A percentile compares a stretch with the other conserved stretches of the same genome.
Evolutionary conservation across 2,113 vertebrate species (phyloP).

Genomic region (Amblyopsis rosae): DNA sequence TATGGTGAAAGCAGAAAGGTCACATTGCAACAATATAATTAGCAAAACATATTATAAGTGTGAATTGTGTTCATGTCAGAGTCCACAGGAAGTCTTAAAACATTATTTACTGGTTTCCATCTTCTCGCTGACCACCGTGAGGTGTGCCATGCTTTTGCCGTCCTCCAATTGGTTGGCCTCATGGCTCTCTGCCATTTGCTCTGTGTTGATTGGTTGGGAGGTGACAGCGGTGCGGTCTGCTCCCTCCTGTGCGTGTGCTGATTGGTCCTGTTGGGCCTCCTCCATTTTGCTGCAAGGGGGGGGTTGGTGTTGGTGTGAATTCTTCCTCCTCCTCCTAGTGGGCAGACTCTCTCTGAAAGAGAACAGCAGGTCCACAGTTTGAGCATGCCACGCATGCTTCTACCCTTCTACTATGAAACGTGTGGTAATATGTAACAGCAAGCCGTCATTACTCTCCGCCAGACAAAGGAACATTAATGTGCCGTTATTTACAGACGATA

Average conservation of each 20-base stretch:
- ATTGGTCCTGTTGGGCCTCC: slow-evolving; percentile 50
- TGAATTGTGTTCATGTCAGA: neutral
- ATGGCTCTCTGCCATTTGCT: slow-evolving; percentile 15
- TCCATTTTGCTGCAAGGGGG: slow-evolving; percentile 38
- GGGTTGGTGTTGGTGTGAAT: slow-evolving; percentile 50
- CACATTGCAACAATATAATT: too few relatives aligned
- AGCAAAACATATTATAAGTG: neutral
- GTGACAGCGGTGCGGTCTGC: slow-evolving; percentile 26
- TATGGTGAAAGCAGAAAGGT: too few relatives aligned
- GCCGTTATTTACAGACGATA: too few relatives aligned
- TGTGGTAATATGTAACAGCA: too few relatives aligned
- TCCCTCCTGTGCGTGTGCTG: slow-evolving; percentile 34
- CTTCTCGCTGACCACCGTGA: slow-evolving; percentile 59
- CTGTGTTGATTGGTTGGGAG: slow-evolving; percentile 41
- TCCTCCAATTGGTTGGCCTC: slow-evolving; percentile 22
- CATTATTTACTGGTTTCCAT: slow-evolving; percentile 62
- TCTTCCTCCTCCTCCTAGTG: too few relatives aligned
- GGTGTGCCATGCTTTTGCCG: slow-evolving; percentile 47
- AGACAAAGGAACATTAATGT: too few relatives aligned
- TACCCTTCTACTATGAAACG: too few relatives aligned
- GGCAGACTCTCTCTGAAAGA: neutral
- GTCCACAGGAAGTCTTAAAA: neutral
- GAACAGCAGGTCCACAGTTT: neutral
- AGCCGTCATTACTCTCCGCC: too few relatives aligned
- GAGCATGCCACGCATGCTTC: too few relatives aligned